Conservation (phyloP, 2,888 invertebrate species). For the Eudasyphora cyanicolor region DNA sequence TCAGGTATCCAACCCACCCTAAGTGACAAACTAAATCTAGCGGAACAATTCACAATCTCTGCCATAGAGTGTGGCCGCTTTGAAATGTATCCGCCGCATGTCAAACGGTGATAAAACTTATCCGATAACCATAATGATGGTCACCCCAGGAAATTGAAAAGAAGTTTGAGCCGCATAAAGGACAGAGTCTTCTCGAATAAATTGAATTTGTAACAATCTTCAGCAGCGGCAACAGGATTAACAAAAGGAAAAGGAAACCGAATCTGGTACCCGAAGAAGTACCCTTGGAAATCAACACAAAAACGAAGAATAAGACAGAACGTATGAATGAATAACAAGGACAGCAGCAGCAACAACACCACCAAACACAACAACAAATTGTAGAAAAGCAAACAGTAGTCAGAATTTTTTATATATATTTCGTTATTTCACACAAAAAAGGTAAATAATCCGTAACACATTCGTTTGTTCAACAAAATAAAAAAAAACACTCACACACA, state of each 20-base stretch:
- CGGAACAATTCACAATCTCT: no score
- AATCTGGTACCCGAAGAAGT: background rate
- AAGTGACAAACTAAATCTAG: no score
- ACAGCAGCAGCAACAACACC: conserved; percentile 9
- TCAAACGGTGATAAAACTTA: conserved; percentile 1
- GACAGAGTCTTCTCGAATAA: conserved; percentile 23
- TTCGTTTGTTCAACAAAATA: background rate
- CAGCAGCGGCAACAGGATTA: background rate
- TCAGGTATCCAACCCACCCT: no score
- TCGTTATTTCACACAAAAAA: conserved; percentile 23
- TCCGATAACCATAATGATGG: background rate
- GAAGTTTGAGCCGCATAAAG: background rate
- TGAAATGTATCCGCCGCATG: background rate
- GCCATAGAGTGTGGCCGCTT: background rate
- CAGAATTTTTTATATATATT: background rate
- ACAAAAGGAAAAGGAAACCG: background rate
- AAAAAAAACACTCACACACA: conserved; percentile 1
- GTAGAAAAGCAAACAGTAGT: conserved; percentile 33
- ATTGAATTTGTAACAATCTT: conserved; percentile 36
- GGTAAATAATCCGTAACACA: conserved; percentile 47
- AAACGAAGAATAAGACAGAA: no score
- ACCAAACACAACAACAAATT: conserved; percentile 1
- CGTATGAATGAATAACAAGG: background rate
- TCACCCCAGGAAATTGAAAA: background rate
- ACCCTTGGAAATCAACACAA: background rate